These are phyloP conservation scores for Acheta domesticus DNA, from an alignment of 2,888 invertebrate genomes.

Conservation along the genomic window DNA sequence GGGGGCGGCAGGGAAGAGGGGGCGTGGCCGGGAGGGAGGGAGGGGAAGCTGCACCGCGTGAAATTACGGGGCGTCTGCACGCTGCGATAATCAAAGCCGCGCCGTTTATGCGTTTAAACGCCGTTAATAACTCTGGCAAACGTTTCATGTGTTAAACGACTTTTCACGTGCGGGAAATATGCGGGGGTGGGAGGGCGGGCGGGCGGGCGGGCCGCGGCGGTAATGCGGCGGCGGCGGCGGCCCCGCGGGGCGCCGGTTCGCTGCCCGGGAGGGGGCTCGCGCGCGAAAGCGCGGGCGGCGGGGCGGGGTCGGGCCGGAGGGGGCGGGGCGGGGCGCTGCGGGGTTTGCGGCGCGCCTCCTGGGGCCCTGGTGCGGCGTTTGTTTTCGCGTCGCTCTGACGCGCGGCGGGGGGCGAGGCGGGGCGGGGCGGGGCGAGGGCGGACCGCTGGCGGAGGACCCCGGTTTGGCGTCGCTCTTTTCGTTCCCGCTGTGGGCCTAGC, in stretches of 20 bases:
- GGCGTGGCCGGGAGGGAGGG: neutral
- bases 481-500: no score
- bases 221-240: neutral
- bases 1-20: neutral
- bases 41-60: slow-evolving; percentile 22
- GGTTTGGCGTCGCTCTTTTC: neutral
- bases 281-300: slow-evolving; percentile 21
- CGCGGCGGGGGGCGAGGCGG: neutral
- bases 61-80: slow-evolving; percentile 23
- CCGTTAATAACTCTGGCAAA: slow-evolving; percentile 24
- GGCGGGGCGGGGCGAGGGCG: neutral
- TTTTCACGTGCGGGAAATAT: slow-evolving; percentile 12
- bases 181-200: neutral
- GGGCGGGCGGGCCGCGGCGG: neutral
- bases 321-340: neutral
- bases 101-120: slow-evolving; percentile 26
- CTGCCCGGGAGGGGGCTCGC: slow-evolving; percentile 18
- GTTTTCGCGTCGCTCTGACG: slow-evolving; percentile 32
- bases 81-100: slow-evolving; percentile 23
- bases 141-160: slow-evolving; percentile 22
- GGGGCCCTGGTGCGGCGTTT: neutral
- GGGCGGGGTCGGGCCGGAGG: slow-evolving; percentile 21
- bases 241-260: slow-evolving; percentile 24
- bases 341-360: slow-evolving; percentile 20
- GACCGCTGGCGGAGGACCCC: neutral